Percentiles rank a stretch among this genome's conserved stretches.
Evolutionary conservation across 2,888 invertebrate genomes (phyloP).

Genomic region (Ochlodes sylvanus): DNA sequence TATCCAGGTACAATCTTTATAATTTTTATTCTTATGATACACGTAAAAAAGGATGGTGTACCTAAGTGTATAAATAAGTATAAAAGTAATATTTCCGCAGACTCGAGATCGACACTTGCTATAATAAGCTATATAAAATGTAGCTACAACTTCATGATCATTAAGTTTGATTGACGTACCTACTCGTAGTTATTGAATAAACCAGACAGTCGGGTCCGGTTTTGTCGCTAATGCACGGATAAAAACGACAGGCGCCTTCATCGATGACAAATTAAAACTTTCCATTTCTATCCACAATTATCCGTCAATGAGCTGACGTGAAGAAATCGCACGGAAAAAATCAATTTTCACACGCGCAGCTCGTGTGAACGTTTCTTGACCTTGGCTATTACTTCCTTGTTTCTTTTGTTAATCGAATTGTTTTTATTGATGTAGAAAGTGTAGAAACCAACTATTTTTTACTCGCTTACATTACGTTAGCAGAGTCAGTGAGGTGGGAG

Average conservation of each 20-base stretch:
- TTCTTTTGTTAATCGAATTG: no score
- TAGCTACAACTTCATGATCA: background rate
- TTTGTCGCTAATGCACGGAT: constrained; percentile 3
- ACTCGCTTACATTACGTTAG: no score
- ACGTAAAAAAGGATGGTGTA: no score
- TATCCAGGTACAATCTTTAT: no score
- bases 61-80: no score
- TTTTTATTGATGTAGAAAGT: no score
- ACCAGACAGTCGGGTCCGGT: background rate
- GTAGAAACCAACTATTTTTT: no score
- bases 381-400: constrained; percentile 3
- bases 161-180: background rate
- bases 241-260: constrained; percentile 21
- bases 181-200: background rate
- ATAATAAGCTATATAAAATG: background rate
- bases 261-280: constrained; percentile 37
- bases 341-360: constrained; percentile 34
- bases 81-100: no score
- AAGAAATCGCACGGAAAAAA: constrained; percentile 36
- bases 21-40: no score
- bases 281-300: constrained; percentile 36
- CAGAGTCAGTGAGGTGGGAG: no score
- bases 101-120: no score
- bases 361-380: constrained; percentile 30
- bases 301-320: constrained; percentile 28